Evolutionary conservation across 2,113 vertebrate genomes (phyloP), one percentile per base, ranked within the genome.

Genomic region (Syngnathoides biaculeatus): DNA sequence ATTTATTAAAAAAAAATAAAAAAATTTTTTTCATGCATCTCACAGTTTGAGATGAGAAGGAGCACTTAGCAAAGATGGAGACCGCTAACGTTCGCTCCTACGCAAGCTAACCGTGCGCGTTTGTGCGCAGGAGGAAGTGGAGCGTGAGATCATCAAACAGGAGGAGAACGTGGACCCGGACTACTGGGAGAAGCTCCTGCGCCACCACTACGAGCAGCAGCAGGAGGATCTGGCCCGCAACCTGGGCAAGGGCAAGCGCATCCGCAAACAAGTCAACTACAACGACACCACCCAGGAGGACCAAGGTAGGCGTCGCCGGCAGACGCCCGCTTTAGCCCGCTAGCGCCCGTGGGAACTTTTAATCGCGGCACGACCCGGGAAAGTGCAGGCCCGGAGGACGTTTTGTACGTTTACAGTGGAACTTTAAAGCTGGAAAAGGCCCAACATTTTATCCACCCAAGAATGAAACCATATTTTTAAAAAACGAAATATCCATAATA

Each of bases 231-330:
- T 99, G 84, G 97, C 97, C 19, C 91, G 97, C 17, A 98, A 97
- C 82, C 87, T 99, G 67, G 97, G 97, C 65, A 99, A 99, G 70
- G 97, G 97, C 77, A 99, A 99, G 80, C 91, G 97, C 19, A 91
- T 98, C 82, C 94, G 96, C 48, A 99, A 99, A 84, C 97, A 98
- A 85, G 97, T 99, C 93, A 99, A 99, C 93, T 99, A 99, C 93
- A 99, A 99, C 0, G 97, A 98, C 1, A 88, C 96, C 6, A 94
- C 96, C 0, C 97, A 99, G 88, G 96, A 98, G 92, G 97, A 99
- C 90, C 97, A 97, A 95, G 97, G 96, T 98, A 85, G 62, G 83
- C 68, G 2, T 13, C 12, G 52, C 26, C 58, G 12, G 4, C 6
- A n/a, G 10, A 8, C n/a, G 39, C 38, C 15, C 20, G 38, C 0